phyloP scores from a whole-genome alignment of 2,888 invertebrate species.

The Oxytorus armatus region DNA sequence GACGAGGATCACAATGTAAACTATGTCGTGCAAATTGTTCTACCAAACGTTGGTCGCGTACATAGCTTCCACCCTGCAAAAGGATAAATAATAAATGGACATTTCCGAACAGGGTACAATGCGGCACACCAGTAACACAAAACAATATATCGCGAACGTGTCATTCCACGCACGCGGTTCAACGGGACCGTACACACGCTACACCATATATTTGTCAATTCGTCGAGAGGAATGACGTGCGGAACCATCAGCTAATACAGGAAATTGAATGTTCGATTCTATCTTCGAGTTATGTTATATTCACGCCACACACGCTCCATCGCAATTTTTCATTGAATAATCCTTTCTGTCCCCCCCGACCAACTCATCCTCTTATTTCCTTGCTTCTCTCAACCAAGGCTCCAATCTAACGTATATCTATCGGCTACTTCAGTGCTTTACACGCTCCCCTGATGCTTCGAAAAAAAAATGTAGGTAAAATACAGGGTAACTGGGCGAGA shows the following conservation, averaged over 20 bases:
- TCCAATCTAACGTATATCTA: background rate
- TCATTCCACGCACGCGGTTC: constrained; percentile 16
- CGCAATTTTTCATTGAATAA: constrained; percentile 32
- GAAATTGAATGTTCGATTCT: constrained; percentile 57
- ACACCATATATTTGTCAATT: constrained; percentile 49
- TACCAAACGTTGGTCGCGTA: background rate
- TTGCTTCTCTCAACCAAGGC: background rate
- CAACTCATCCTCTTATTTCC: constrained; percentile 28
- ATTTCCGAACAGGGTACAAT: constrained; percentile 21
- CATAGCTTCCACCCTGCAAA: background rate
- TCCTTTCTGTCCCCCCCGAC: background rate
- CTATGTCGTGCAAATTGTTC: constrained; percentile 47
- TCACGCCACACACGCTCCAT: constrained; percentile 18
- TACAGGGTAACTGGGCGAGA: constrained; percentile 56
- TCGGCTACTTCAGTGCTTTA: constrained; percentile 18
- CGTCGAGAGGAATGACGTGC: constrained; percentile 8
- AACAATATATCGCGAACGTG: constrained; percentile 26
- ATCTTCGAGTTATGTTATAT: constrained; percentile 45
- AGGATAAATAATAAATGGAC: constrained; percentile 59
- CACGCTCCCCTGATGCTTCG: constrained; percentile 24
- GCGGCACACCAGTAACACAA: background rate
- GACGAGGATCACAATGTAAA: constrained; percentile 34
- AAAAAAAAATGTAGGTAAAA: constrained; percentile 54
- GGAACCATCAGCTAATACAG: constrained; percentile 48
- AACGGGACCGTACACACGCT: constrained; percentile 9